These are phyloP conservation scores for Andrena cerasifolii DNA, from an alignment of 1,140 invertebrate genomes.

Conservation along the genomic window DNA sequence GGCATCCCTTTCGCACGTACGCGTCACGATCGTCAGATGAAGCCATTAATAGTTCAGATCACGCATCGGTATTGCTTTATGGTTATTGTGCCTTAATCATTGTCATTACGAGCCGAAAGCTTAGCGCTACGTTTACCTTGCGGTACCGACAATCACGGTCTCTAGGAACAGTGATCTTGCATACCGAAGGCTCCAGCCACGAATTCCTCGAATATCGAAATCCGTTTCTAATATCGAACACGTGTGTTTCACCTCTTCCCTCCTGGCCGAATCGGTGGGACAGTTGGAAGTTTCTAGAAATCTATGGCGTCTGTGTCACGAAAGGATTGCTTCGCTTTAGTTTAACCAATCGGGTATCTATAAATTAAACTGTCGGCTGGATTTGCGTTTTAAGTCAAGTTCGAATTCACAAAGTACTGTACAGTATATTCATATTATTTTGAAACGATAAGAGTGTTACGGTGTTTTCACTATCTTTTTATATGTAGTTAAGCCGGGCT, in stretches of 20 bases:
- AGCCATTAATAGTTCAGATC: constrained; percentile 47
- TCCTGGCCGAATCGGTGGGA: background rate
- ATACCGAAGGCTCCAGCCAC: constrained; percentile 13
- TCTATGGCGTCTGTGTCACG: constrained; percentile 1
- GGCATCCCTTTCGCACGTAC: constrained; percentile 17
- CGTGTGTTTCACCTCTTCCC: background rate
- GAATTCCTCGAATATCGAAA: constrained; percentile 42
- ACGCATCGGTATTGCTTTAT: constrained; percentile 33
- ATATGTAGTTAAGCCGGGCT: too few relatives aligned
- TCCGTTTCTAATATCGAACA: constrained; percentile 13
- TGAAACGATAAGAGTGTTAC: too few relatives aligned
- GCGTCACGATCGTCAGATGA: constrained; percentile 8
- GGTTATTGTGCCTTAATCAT: constrained; percentile 44
- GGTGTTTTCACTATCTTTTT: background rate
- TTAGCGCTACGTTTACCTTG: constrained; percentile 14
- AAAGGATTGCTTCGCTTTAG: background rate
- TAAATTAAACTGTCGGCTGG: too few relatives aligned
- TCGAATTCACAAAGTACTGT: too few relatives aligned
- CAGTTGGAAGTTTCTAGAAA: constrained; percentile 10
- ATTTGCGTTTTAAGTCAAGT: too few relatives aligned
- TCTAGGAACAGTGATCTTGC: constrained; percentile 6
- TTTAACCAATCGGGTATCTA: background rate
- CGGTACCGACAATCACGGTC: background rate
- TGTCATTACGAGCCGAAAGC: constrained; percentile 36
- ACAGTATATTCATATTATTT: too few relatives aligned